Conservation (phyloP, 1,140 invertebrate species). For the Laodelphax striatellus region DNA sequence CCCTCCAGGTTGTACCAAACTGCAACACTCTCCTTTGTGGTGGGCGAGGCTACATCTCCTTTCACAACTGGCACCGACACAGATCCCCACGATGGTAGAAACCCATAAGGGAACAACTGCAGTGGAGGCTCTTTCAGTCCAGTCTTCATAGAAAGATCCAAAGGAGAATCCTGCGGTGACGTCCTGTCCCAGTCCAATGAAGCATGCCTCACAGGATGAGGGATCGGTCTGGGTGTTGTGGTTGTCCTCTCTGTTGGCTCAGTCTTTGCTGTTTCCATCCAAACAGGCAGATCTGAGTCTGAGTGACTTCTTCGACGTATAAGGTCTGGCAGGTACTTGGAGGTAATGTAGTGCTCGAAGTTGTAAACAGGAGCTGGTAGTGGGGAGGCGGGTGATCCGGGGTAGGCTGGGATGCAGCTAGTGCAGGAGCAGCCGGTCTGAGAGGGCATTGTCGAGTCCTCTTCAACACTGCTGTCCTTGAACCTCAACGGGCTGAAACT, state of each 20-base stretch:
- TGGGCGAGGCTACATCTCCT: slow-evolving; percentile 62
- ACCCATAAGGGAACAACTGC: slow-evolving; percentile 39
- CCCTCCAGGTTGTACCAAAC: slow-evolving; percentile 64
- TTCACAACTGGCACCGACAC: slow-evolving; percentile 56
- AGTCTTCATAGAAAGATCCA: slow-evolving; percentile 68
- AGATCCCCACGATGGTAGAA: slow-evolving; percentile 40
- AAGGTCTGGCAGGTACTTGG: slow-evolving; percentile 58
- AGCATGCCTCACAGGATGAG: slow-evolving; percentile 18
- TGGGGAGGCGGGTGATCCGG: slow-evolving; percentile 34
- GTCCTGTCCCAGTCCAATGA: slow-evolving; percentile 33
- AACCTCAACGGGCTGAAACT: slow-evolving; percentile 45
- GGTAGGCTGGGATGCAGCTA: slow-evolving; percentile 21
- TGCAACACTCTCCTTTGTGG: slow-evolving; percentile 63
- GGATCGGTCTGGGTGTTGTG: slow-evolving; percentile 16
- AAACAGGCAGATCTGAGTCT: slow-evolving; percentile 50
- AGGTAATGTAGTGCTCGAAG: slow-evolving; percentile 58
- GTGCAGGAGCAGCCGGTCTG: slow-evolving; percentile 32
- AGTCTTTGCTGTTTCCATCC: slow-evolving; percentile 35
- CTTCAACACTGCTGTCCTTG: slow-evolving; percentile 36
- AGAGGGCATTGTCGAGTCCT: slow-evolving; percentile 34
- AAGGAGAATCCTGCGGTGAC: slow-evolving; percentile 64
- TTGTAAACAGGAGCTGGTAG: slow-evolving; percentile 40
- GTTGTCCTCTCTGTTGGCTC: slow-evolving; percentile 21
- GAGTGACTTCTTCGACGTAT: slow-evolving; percentile 57
- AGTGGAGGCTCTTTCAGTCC: slow-evolving; percentile 28